A percentile compares a stretch with the other conserved stretches of the same genome.
phyloP scores from a whole-genome alignment of 2,113 vertebrate species.

The Myotis davidii region DNA sequence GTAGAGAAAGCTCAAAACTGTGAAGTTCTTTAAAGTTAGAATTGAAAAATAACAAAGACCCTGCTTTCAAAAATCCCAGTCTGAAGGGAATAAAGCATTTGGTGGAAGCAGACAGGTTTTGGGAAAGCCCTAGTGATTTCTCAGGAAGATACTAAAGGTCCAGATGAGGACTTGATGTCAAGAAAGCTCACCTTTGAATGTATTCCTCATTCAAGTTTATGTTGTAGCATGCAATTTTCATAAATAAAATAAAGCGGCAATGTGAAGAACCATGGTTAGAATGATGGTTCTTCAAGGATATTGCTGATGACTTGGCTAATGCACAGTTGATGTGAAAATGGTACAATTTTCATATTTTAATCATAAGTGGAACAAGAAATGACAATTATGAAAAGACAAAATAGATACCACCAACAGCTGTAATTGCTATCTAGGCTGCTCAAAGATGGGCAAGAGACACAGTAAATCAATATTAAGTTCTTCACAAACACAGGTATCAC shows the following conservation, averaged over 20 bases:
- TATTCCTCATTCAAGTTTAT: slow-evolving; percentile 78
- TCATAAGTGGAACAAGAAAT: slow-evolving; percentile 87
- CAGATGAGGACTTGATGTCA: slow-evolving; percentile 64
- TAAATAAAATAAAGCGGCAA: slow-evolving; percentile 79
- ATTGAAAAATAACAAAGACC: slow-evolving; percentile 43
- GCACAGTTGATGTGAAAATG: slow-evolving; percentile 75
- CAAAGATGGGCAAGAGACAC: slow-evolving; percentile 82
- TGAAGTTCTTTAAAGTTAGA: slow-evolving; percentile 39
- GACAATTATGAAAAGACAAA: slow-evolving; percentile 90
- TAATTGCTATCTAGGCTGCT: slow-evolving; percentile 86
- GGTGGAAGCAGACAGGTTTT: slow-evolving; percentile 76
- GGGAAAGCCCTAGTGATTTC: slow-evolving; percentile 68
- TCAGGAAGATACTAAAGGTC: slow-evolving; percentile 64
- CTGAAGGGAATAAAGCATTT: slow-evolving; percentile 73
- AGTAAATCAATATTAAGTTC: slow-evolving; percentile 90
- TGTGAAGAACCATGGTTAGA: slow-evolving; percentile 68
- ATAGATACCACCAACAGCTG: slow-evolving; percentile 87
- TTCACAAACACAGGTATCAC: slow-evolving; percentile 81
- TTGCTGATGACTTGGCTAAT: slow-evolving; percentile 82
- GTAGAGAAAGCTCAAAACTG: background rate
- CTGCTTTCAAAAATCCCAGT: slow-evolving; percentile 29
- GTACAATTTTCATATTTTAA: slow-evolving; percentile 90
- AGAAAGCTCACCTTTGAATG: slow-evolving; percentile 57
- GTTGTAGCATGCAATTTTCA: slow-evolving; percentile 76
- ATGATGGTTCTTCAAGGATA: slow-evolving; percentile 73